A percentile compares a stretch with the other conserved stretches of the same genome.
These are phyloP conservation scores for Podabrus alpinus DNA, from an alignment of 2,888 invertebrate species.

Conservation along the genomic window DNA sequence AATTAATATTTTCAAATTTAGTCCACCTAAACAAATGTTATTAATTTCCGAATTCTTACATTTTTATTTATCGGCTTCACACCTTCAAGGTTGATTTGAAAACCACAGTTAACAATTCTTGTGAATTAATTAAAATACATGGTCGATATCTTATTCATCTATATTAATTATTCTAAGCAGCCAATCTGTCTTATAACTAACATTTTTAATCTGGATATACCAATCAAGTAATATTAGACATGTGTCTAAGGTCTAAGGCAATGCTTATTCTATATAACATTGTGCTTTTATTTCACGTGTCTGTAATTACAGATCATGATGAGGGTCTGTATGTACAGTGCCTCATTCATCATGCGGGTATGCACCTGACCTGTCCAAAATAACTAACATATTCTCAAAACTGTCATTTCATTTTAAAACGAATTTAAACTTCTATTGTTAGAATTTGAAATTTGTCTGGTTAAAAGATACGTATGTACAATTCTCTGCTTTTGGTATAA, in stretches of 20 bases:
- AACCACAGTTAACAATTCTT: background rate
- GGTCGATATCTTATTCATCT: background rate
- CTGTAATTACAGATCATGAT: conserved; percentile 26
- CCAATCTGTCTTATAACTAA: background rate
- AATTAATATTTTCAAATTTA: background rate
- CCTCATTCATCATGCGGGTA: conserved; percentile 28
- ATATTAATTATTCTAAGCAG: background rate
- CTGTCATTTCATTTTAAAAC: conserved; percentile 17
- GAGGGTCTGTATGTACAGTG: conserved; percentile 10
- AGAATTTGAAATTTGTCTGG: background rate
- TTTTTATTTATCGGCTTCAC: background rate
- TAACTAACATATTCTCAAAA: conserved; percentile 19
- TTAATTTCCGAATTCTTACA: background rate
- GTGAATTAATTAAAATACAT: background rate
- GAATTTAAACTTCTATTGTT: conserved; percentile 21
- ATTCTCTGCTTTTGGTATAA: background rate
- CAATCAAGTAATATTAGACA: background rate
- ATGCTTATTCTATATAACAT: background rate
- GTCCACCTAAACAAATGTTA: background rate
- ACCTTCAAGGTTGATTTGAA: background rate
- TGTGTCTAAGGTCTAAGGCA: too few relatives aligned
- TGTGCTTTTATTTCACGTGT: background rate
- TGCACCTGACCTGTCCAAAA: conserved; percentile 27
- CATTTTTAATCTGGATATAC: background rate
- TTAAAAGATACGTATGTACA: background rate